Conservation (phyloP, 1,140 invertebrate genomes). For the Frieseomelitta varia region DNA sequence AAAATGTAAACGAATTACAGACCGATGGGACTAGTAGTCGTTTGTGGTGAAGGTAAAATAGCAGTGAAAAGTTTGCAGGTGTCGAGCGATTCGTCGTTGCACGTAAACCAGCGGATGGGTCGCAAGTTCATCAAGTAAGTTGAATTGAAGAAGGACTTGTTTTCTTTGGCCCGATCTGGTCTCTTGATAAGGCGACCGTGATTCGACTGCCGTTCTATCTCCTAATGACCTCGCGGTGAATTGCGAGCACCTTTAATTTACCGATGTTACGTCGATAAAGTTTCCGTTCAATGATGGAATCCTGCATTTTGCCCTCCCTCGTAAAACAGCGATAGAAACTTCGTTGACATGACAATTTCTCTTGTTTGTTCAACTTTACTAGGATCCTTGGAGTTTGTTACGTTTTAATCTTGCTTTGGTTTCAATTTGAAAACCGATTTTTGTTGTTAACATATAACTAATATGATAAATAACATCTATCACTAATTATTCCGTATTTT, state of each 20-base stretch:
- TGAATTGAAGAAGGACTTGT: constrained; percentile 72
- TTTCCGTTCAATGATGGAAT: constrained; percentile 45
- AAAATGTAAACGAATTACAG: background rate
- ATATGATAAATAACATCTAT: no score
- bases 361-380: background rate
- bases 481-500: no score
- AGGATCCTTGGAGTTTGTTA: background rate
- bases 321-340: background rate
- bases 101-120: constrained; percentile 54
- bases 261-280: constrained; percentile 80
- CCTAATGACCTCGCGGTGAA: constrained; percentile 62
- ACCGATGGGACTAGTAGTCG: background rate
- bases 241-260: constrained; percentile 66
- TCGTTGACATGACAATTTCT: background rate
- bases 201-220: constrained; percentile 59
- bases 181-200: constrained; percentile 64
- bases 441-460: no score
- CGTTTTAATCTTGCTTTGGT: background rate
- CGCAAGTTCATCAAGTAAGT: constrained; percentile 72
- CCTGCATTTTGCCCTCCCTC: constrained; percentile 6
- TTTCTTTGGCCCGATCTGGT: constrained; percentile 70
- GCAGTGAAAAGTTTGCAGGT: constrained; percentile 59
- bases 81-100: constrained; percentile 59
- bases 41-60: background rate
- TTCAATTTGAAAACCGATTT: no score